These are phyloP conservation scores for Tineola bisselliella DNA, from an alignment of 2,888 invertebrate genomes.

Conservation along the genomic window DNA sequence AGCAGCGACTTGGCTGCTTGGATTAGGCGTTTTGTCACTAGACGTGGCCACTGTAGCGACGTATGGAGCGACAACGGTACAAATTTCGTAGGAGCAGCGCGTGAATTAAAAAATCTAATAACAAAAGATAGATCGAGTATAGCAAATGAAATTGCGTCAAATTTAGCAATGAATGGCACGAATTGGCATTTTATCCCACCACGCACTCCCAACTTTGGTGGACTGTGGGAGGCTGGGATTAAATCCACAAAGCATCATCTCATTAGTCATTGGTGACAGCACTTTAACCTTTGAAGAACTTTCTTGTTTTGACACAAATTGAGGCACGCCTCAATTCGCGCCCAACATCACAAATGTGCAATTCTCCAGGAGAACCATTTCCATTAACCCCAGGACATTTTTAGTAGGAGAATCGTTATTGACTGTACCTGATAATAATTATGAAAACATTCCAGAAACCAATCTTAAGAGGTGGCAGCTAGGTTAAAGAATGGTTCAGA, in stretches of 20 bases:
- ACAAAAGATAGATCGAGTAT: constrained; percentile 4
- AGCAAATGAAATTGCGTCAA: constrained; percentile 16
- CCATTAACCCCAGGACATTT: constrained; percentile 21
- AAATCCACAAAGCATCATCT: constrained; percentile 17
- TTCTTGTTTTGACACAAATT: constrained; percentile 15
- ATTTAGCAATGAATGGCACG: constrained; percentile 16
- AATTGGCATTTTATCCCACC: constrained; percentile 21
- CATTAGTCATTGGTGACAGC: background rate
- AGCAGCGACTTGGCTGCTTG: no score
- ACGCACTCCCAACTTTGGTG: constrained; percentile 19
- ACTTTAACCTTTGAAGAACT: constrained; percentile 16
- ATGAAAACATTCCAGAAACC: constrained; percentile 12
- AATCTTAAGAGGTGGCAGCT: constrained; percentile 21
- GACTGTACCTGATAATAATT: constrained; percentile 16
- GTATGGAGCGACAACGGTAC: constrained; percentile 20
- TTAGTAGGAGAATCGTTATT: constrained; percentile 18
- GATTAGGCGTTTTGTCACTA: no score
- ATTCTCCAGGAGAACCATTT: constrained; percentile 10
- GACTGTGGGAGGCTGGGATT: constrained; percentile 22
- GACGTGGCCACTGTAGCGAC: no score
- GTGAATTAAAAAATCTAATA: constrained; percentile 16
- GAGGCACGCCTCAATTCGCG: constrained; percentile 18
- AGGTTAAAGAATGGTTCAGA: constrained; percentile 21
- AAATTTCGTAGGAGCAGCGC: constrained; percentile 19
- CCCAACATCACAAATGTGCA: constrained; percentile 16